Evolutionary conservation across 2,797 vertebrate species (phyloP), one percentile per base, ranked within the genome.

Genomic region (Naso thynnoides): DNA sequence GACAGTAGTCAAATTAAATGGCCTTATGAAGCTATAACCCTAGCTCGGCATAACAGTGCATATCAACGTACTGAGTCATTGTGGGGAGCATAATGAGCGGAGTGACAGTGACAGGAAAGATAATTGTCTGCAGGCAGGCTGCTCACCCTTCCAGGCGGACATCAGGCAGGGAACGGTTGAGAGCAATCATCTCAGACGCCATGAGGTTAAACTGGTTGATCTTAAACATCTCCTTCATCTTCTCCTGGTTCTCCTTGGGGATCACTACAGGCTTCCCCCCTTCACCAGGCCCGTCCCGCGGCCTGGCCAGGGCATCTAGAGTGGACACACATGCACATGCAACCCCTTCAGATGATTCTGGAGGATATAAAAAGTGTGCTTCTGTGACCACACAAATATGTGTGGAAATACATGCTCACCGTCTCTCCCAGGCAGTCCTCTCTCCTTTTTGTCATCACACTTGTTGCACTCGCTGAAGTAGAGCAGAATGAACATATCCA

Each of bases 201-300:
- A 99, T 99, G 91, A 99, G 95, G 91, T 99, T 99, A 94, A 99
- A 99, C 86, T 99, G 98, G 93, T 99, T 99, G 90, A 99, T 98
- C 95, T 99, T 99, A 92, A 99, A 99, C 97, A 98, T 97, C 89
- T 98, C 98, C 94, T 97, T 99, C 98, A 99, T 99, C 92, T 96
- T 98, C 86, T 99, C 98, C 92, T 98, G 97, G 84, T 97, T 96
- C 53, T 99, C 98, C 90, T 99, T 99, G 6, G 97, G 95, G 91
- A 99, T 98, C 84, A 97, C 96, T 66, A 99, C 98, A 63, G 98
- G 97, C 79, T 99, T 99, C 24, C 98, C 98, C 89, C 98, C 98
- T 91, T 99, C 98, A 68, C 98, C 98, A 6, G 98, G 98, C 61
- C 98, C 98, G 74, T 99, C 98, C 72, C 98, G 96, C 57, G 96